These are phyloP conservation scores for Diachrysia chrysitis DNA, from an alignment of 2,888 invertebrate genomes.

Conservation along the genomic window DNA sequence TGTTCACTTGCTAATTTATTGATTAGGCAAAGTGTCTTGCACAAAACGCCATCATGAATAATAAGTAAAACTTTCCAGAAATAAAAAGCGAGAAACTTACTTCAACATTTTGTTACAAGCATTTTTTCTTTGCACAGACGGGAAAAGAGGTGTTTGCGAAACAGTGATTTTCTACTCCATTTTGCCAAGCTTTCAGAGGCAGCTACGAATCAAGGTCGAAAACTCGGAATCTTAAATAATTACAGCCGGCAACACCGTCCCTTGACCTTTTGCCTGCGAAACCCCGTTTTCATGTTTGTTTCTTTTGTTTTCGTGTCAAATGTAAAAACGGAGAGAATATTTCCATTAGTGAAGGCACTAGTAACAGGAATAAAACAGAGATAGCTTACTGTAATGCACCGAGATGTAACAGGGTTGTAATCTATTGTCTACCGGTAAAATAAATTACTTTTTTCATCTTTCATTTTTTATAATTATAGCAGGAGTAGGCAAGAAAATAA, in stretches of 20 bases:
- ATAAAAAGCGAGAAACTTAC: conserved; percentile 33
- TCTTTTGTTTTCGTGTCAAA: conserved; percentile 22
- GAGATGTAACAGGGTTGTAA: conserved; percentile 36
- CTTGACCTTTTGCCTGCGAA: conserved; percentile 38
- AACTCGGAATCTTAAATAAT: conserved; percentile 18
- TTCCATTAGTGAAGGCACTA: conserved; percentile 15
- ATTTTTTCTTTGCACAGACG: conserved; percentile 11
- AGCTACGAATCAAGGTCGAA: not conserved
- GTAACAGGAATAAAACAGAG: conserved; percentile 27
- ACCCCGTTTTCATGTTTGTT: conserved; percentile 29
- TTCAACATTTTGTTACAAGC: conserved; percentile 19
- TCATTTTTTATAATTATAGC: conserved; percentile 23
- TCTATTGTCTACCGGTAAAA: conserved; percentile 42
- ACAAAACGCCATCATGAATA: conserved; percentile 36
- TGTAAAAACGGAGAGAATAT: conserved; percentile 22
- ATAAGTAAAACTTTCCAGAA: conserved; percentile 28
- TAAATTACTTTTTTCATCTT: conserved; percentile 35
- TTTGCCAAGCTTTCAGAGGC: not conserved
- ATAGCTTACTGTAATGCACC: conserved; percentile 25
- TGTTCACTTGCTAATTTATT: conserved; percentile 38
- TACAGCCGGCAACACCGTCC: conserved; percentile 22
- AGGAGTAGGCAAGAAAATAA: conserved; percentile 1
- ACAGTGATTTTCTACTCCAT: conserved; percentile 9
- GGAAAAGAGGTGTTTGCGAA: conserved; percentile 12
- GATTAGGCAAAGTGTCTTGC: conserved; percentile 29